phyloP scores from a whole-genome alignment of 2,113 vertebrate species.

The Percina caprodes region DNA sequence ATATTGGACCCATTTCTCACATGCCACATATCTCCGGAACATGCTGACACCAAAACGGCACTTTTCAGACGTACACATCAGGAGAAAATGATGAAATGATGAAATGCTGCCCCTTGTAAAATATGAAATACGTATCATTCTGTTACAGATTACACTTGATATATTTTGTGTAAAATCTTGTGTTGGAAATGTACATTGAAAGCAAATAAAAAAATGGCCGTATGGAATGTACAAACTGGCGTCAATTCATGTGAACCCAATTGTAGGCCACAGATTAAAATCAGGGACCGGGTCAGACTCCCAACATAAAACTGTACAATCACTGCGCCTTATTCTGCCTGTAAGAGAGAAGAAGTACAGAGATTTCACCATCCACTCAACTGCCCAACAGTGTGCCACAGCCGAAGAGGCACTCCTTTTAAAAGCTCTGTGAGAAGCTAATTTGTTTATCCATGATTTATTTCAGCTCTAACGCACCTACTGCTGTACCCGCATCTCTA shows the following conservation, averaged over 20 bases:
- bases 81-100: too few species aligned
- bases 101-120: background rate
- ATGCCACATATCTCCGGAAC: too few species aligned
- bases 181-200: background rate
- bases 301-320: background rate
- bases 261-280: background rate
- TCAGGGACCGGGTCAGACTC: background rate
- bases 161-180: background rate
- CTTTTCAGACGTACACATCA: too few species aligned
- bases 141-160: background rate
- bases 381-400: slow-evolving; percentile 4
- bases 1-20: too few species aligned
- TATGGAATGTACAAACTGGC: background rate
- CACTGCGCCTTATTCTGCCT: background rate
- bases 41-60: too few species aligned
- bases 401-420: slow-evolving; percentile 7
- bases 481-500: slow-evolving; percentile 18
- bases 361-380: background rate
- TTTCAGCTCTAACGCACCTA: slow-evolving; percentile 36
- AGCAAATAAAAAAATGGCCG: background rate
- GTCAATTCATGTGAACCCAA: slow-evolving; percentile 11
- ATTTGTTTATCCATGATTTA: slow-evolving; percentile 44
- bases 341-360: slow-evolving; percentile 5
- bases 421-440: slow-evolving; percentile 26
- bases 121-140: background rate